Conservation (phyloP, 2,888 invertebrate genomes). For the Xestia rhomboidea region DNA sequence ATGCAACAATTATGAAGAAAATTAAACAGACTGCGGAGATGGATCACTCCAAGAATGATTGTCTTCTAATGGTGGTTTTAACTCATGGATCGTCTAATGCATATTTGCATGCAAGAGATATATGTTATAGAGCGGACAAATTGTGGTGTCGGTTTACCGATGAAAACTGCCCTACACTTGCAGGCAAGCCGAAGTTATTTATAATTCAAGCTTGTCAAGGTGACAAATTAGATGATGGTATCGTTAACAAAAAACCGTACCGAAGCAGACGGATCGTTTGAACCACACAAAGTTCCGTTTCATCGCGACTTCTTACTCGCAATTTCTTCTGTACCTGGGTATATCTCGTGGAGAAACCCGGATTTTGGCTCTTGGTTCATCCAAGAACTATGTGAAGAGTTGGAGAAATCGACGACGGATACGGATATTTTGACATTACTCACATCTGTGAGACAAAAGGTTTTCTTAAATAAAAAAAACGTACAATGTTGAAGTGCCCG, state of each 20-base stretch:
- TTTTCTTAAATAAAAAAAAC: slow-evolving; percentile 97
- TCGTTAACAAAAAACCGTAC: slow-evolving; percentile 89
- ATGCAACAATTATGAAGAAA: slow-evolving; percentile 92
- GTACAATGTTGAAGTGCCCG: slow-evolving; percentile 92
- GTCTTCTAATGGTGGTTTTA: slow-evolving; percentile 95
- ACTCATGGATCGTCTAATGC: slow-evolving; percentile 96
- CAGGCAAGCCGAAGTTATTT: slow-evolving; percentile 95
- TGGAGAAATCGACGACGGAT: slow-evolving; percentile 92
- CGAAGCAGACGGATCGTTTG: slow-evolving; percentile 83
- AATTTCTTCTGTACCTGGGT: slow-evolving; percentile 99
- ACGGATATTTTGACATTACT: slow-evolving; percentile 96
- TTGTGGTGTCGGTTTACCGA: slow-evolving; percentile 95
- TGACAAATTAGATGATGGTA: slow-evolving; percentile 95
- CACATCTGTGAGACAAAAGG: slow-evolving; percentile 95
- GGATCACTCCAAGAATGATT: slow-evolving; percentile 96
- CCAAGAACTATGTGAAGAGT: slow-evolving; percentile 96
- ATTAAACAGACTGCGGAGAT: slow-evolving; percentile 92
- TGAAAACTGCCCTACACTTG: slow-evolving; percentile 95
- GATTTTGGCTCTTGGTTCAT: slow-evolving; percentile 98
- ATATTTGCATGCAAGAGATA: slow-evolving; percentile 96
- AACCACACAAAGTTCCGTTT: slow-evolving; percentile 95
- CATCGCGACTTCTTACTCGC: slow-evolving; percentile 98
- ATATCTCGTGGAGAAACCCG: slow-evolving; percentile 97
- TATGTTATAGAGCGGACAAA: slow-evolving; percentile 94
- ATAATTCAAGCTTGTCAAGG: slow-evolving; percentile 98